Evolutionary conservation across 1,140 invertebrate species (phyloP).

Genomic region (Schlechtendalia chinensis): DNA sequence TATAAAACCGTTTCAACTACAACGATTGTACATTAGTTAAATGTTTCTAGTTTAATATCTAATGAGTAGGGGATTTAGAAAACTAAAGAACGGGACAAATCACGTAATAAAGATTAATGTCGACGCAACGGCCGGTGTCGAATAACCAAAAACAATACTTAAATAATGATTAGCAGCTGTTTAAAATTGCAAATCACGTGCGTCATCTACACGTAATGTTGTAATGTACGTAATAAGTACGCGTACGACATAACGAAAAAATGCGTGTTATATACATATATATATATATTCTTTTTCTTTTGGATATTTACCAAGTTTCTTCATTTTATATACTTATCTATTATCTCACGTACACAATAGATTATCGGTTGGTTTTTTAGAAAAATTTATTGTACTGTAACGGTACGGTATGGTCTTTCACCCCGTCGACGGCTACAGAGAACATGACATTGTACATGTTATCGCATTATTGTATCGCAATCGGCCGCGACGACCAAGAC

Average conservation of each 20-base stretch:
- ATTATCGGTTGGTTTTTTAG: neutral
- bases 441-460: neutral
- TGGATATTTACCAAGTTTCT: slow-evolving; percentile 39
- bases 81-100: too few relatives aligned
- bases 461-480: neutral
- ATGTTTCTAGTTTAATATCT: too few relatives aligned
- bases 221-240: neutral
- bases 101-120: too few relatives aligned
- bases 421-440: neutral
- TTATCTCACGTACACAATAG: neutral
- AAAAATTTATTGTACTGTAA: too few relatives aligned
- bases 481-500: too few relatives aligned
- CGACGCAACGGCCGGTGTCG: neutral
- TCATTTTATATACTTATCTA: neutral
- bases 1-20: too few relatives aligned
- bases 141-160: neutral
- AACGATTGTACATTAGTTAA: too few relatives aligned
- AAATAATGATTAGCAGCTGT: neutral
- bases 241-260: neutral
- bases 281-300: neutral
- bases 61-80: too few relatives aligned
- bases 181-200: slow-evolving; percentile 27
- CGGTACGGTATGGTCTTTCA: too few relatives aligned
- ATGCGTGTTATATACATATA: neutral
- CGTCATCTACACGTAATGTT: neutral